Conservation (phyloP, 2,888 invertebrate genomes). For the Iphiclides podalirius region DNA sequence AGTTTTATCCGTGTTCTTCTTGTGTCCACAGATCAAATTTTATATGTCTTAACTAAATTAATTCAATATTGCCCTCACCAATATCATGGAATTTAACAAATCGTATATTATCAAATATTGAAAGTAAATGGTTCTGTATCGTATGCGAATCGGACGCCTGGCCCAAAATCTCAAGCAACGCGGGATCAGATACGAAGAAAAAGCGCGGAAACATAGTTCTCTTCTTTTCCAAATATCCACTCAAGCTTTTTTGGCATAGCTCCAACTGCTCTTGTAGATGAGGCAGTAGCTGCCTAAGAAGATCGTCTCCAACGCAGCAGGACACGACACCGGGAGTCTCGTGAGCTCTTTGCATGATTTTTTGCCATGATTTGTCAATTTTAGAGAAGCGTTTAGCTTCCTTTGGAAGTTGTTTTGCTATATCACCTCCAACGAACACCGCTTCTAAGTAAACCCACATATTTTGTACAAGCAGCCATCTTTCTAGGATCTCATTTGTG, state of each 20-base stretch:
- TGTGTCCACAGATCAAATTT: too few relatives aligned
- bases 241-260: constrained; percentile 97
- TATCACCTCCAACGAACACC: constrained; percentile 98
- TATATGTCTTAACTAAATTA: too few relatives aligned
- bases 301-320: constrained; percentile 97
- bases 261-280: constrained; percentile 98
- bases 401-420: constrained; percentile 98
- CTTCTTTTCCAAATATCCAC: constrained; percentile 95
- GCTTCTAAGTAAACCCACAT: constrained; percentile 99
- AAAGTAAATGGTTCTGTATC: constrained; percentile 95
- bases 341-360: constrained; percentile 97
- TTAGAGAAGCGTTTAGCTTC: constrained; percentile 97
- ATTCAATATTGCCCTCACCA: constrained; percentile 61
- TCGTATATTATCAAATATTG: constrained; percentile 97
- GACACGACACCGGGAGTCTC: constrained; percentile 97
- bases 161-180: constrained; percentile 92
- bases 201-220: constrained; percentile 96
- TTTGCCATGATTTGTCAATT: constrained; percentile 99
- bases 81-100: constrained; percentile 97
- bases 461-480: constrained; percentile 97
- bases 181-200: constrained; percentile 96
- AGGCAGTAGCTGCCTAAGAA: constrained; percentile 93
- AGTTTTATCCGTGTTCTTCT: too few relatives aligned
- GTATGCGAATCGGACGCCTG: constrained; percentile 97
- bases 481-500: constrained; percentile 96